phyloP scores from a whole-genome alignment of 2,113 vertebrate genomes.

The Elephas maximus region DNA sequence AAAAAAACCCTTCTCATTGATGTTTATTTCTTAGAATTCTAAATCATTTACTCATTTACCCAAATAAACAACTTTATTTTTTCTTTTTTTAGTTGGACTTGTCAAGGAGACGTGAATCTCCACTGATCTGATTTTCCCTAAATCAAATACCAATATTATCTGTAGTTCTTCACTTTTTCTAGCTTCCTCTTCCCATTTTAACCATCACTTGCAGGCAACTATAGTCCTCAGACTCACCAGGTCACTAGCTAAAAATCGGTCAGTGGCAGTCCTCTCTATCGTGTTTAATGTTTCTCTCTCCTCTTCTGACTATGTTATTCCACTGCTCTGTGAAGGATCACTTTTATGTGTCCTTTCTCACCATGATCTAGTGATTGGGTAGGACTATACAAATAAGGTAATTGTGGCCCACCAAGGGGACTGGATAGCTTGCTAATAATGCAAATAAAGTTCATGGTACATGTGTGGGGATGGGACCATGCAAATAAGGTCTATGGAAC shows the following conservation, averaged over 20 bases:
- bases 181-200: not conserved
- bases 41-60: not conserved
- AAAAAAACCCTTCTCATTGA: not conserved
- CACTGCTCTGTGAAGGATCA: too few relatives aligned
- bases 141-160: not conserved
- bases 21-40: constrained; percentile 3
- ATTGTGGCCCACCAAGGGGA: too few relatives aligned
- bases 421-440: too few relatives aligned
- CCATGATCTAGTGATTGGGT: too few relatives aligned
- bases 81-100: not conserved
- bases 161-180: not conserved
- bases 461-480: too few relatives aligned
- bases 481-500: too few relatives aligned
- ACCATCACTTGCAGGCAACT: not conserved
- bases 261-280: accelerated
- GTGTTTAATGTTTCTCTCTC: not conserved
- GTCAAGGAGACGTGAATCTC: not conserved
- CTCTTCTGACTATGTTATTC: not conserved
- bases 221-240: not conserved
- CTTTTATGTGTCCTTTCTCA: too few relatives aligned
- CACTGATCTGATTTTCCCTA: not conserved
- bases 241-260: not conserved
- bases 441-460: too few relatives aligned
- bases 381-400: too few relatives aligned
- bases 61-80: not conserved